A percentile compares a stretch with the other conserved stretches of the same genome.
phyloP scores from a whole-genome alignment of 1,140 invertebrate genomes.

The Aphis craccivora region DNA sequence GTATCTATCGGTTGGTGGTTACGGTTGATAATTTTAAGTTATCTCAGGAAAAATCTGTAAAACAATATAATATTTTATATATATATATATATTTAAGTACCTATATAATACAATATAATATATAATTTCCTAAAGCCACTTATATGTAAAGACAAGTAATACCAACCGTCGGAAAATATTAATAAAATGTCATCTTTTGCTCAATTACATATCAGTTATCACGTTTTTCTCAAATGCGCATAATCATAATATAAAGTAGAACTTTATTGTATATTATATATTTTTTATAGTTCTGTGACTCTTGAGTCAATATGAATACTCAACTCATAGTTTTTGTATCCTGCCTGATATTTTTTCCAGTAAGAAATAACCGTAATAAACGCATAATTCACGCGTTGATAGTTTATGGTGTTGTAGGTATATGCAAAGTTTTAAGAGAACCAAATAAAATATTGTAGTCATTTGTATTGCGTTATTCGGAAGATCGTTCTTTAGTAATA shows the following conservation, averaged over 20 bases:
- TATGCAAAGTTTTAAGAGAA: not conserved
- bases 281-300: not conserved
- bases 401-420: not conserved
- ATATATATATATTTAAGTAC: no score
- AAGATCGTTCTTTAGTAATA: not conserved
- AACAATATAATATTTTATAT: no score
- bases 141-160: no score
- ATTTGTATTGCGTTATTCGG: not conserved
- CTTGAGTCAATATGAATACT: not conserved
- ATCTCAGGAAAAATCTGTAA: no score
- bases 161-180: no score
- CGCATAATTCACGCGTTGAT: not conserved
- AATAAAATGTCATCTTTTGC: no score
- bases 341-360: not conserved
- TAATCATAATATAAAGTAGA: not conserved
- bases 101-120: no score
- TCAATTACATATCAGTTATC: no score
- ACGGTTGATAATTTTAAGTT: no score
- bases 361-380: not conserved
- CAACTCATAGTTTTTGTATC: not conserved
- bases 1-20: no score
- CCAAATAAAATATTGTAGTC: not conserved
- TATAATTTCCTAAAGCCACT: no score
- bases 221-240: not conserved
- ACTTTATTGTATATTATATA: no score